A percentile compares a stretch with the other conserved stretches of the same genome.
Evolutionary conservation across 2,888 invertebrate genomes (phyloP).

Genomic region (Hoplodrina blanda): DNA sequence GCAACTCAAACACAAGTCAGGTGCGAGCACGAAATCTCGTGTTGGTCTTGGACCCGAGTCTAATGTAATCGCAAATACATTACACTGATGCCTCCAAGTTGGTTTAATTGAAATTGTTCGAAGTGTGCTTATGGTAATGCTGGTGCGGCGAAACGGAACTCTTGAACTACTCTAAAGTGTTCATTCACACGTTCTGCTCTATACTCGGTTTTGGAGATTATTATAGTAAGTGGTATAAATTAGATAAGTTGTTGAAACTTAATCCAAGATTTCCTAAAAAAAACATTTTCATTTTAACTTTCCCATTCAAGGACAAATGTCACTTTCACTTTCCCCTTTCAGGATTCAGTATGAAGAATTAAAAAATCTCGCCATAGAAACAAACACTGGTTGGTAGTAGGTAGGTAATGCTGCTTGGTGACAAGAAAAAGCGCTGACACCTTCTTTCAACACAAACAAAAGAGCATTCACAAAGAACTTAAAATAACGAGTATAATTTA

Average conservation of each 20-base stretch:
- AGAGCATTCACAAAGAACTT: constrained; percentile 2
- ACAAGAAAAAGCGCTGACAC: constrained; percentile 8
- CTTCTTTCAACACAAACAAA: constrained; percentile 10
- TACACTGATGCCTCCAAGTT: constrained; percentile 56
- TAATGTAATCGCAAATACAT: constrained; percentile 66
- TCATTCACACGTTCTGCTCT: constrained; percentile 35
- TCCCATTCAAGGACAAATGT: too few species aligned
- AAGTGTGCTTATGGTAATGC: constrained; percentile 56
- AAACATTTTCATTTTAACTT: too few species aligned
- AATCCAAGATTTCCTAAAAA: not conserved
- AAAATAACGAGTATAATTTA: constrained; percentile 25
- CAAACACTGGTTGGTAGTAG: not conserved
- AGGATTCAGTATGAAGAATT: too few species aligned
- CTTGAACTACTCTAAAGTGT: constrained; percentile 36
- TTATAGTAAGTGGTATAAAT: not conserved
- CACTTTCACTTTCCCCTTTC: too few species aligned
- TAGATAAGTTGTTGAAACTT: not conserved
- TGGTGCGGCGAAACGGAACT: constrained; percentile 27
- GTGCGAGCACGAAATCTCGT: constrained; percentile 51
- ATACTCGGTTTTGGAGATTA: constrained; percentile 26
- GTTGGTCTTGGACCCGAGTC: constrained; percentile 59
- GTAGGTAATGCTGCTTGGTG: not conserved
- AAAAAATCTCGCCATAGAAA: not conserved
- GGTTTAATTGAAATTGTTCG: constrained; percentile 65
- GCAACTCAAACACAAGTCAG: constrained; percentile 61